Evolutionary conservation across 1,140 invertebrate genomes (phyloP), one percentile per base, ranked within the genome.

Genomic region (Microplitis mediator): DNA sequence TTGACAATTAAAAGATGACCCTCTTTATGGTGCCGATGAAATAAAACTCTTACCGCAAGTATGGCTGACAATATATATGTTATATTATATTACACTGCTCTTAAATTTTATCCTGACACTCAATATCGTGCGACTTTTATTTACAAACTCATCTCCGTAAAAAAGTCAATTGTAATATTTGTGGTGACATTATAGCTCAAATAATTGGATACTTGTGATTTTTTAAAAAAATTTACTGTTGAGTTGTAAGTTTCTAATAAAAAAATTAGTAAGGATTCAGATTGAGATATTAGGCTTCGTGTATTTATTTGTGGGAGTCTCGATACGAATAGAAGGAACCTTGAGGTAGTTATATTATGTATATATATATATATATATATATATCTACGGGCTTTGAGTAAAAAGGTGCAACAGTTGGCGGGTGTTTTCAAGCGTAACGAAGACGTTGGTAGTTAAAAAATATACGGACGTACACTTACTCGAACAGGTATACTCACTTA

Each of bases 51-150:
- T 54, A 54, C 16, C 16, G 13, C 52, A 54, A 54, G 52, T 54
- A 54, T 16, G 16, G 4, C 52, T 9, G 52, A 16, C 52, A 54
- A 54, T 54, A 4, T 9, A 45, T 45, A 45, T 45, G 11, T 45
- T 45, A 16, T 54, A 14, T 54, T 54, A 54, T 13, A 54, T 54
- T 50, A 8, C 45, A 54, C 14, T n/a, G 52, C 5, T 54, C 0
- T 8, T 14, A n/a, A n/a, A n/a, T 54, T 54, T 16, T 5, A 16
- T 8, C 52, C 13, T 4, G 52, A 80, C 69, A 84, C 80, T 75
- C 78, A 81, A 83, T 79, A 84, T 82, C 82, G 81, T 84, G 82
- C 74, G 81, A 84, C 78, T 79, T 58, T 50, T 58, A 35, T 34
- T n/a, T 54, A 51, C 45, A 39, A n/a, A 63, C 14, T 63, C 8